Evolutionary conservation across 2,113 vertebrate genomes (phyloP).

Genomic region (Taurulus bubalis): DNA sequence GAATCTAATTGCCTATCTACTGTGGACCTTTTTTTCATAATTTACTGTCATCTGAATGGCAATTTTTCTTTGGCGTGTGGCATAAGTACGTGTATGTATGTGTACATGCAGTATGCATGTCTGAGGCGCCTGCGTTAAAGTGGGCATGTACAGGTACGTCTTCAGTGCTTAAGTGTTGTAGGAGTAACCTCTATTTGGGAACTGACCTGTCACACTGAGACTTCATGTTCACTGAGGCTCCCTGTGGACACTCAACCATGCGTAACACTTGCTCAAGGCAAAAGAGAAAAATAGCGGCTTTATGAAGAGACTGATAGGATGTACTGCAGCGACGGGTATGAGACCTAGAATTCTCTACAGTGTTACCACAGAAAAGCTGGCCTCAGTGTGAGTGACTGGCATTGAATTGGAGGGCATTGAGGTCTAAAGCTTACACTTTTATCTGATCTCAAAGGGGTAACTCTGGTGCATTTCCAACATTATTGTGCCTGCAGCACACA

Average conservation of each 20-base stretch:
- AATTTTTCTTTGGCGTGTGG: not conserved
- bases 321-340: conserved; percentile 28
- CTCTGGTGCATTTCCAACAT: conserved; percentile 7
- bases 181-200: conserved; percentile 43
- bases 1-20: conserved; percentile 45
- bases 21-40: conserved; percentile 6
- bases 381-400: conserved; percentile 48
- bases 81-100: not conserved
- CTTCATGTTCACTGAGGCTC: conserved; percentile 51
- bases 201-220: conserved; percentile 62
- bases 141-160: conserved; percentile 8
- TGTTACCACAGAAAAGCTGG: conserved; percentile 43
- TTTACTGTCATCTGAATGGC: not conserved
- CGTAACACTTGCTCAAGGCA: conserved; percentile 51
- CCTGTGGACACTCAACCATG: conserved; percentile 62
- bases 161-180: conserved; percentile 34
- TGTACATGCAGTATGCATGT: not conserved
- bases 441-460: conserved; percentile 53
- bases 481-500: conserved; percentile 24
- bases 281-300: conserved; percentile 37
- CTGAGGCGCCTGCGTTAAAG: not conserved
- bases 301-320: conserved; percentile 60
- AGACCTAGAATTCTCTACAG: conserved; percentile 59
- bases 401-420: conserved; percentile 50
- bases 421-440: conserved; percentile 53